These are phyloP conservation scores for Gadus macrocephalus DNA, from an alignment of 2,113 vertebrate species.

Conservation along the genomic window DNA sequence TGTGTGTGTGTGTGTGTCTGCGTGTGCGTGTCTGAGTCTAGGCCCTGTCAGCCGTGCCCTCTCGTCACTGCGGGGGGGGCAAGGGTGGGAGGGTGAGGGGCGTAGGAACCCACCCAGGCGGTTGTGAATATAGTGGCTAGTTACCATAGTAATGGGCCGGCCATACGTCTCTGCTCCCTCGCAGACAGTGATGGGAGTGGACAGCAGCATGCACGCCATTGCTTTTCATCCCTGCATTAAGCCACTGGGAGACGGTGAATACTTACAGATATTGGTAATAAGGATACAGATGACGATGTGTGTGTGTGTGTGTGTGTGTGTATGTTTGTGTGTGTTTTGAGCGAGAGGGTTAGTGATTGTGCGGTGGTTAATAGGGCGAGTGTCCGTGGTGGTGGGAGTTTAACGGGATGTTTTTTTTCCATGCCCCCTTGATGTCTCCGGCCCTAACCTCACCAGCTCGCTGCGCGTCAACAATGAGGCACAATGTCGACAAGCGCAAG, in stretches of 20 bases:
- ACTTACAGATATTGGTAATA: too few species aligned
- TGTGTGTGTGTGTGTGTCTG: constrained; percentile 14
- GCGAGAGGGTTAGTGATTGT: background rate
- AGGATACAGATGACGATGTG: background rate
- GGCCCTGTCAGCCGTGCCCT: constrained; percentile 66
- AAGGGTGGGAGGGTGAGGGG: constrained; percentile 23
- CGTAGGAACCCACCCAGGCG: constrained; percentile 29
- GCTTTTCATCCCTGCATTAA: constrained; percentile 48
- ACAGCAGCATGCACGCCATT: constrained; percentile 69
- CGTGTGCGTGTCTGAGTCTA: constrained; percentile 14
- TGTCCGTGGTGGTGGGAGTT: background rate
- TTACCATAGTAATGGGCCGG: constrained; percentile 74
- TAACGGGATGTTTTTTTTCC: background rate
- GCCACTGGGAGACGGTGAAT: constrained; percentile 1
- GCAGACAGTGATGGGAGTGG: constrained; percentile 63
- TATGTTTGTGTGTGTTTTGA: background rate
- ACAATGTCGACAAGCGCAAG: background rate
- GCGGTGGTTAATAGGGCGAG: background rate
- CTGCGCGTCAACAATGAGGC: background rate
- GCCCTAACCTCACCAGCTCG: background rate
- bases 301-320: background rate
- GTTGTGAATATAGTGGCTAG: constrained; percentile 70
- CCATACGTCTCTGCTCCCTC: constrained; percentile 54
- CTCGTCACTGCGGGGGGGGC: constrained; percentile 56
- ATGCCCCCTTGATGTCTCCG: background rate